Conservation (phyloP, 2,797 vertebrate species). For the Phalanger gymnotis region DNA sequence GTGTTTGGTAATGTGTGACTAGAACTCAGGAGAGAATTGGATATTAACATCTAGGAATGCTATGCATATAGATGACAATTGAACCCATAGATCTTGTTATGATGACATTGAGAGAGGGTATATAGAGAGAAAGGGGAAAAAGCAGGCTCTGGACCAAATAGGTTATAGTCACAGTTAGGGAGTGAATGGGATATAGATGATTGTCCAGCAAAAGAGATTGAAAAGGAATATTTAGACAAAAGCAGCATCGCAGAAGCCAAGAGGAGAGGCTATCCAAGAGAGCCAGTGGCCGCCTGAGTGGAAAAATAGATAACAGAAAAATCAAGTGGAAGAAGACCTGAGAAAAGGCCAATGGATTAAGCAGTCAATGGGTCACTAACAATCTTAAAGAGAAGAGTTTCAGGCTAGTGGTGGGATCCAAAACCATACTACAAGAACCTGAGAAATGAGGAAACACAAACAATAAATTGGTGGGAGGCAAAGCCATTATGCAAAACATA, state of each 20-base stretch:
- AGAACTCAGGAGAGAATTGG: too few species aligned
- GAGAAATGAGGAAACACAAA: background rate
- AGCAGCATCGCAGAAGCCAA: background rate
- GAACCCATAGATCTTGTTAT: background rate
- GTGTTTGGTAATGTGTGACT: background rate
- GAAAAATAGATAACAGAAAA: background rate
- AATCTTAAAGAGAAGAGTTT: background rate
- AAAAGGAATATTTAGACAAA: background rate
- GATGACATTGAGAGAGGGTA: background rate
- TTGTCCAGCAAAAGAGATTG: background rate
- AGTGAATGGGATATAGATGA: too few species aligned
- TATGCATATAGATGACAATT: too few species aligned
- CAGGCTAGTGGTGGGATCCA: background rate
- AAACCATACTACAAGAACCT: background rate
- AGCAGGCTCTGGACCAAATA: background rate
- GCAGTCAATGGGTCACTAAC: too few species aligned
- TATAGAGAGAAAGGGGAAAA: too few species aligned
- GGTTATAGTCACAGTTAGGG: too few species aligned
- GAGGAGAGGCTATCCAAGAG: background rate
- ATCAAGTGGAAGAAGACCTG: background rate
- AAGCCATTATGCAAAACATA: background rate
- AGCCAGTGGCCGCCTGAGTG: background rate
- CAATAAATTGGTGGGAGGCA: background rate
- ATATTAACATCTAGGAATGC: too few species aligned
- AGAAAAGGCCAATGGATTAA: background rate